Evolutionary conservation across 2,888 invertebrate species (phyloP), one percentile per base, ranked within the genome.

Genomic region (Tiphia femorata): DNA sequence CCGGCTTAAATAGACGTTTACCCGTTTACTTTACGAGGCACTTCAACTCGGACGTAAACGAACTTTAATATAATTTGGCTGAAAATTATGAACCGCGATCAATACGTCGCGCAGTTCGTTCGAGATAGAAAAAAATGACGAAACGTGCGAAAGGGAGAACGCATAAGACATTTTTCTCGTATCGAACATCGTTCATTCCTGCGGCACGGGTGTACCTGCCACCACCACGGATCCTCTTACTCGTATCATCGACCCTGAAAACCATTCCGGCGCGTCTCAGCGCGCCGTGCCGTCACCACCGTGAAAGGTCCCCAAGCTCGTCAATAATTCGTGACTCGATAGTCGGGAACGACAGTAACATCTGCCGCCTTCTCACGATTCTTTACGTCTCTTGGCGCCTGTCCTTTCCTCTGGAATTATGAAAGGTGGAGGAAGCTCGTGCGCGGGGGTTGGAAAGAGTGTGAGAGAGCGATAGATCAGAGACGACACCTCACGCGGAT

Each of bases 331-430:
- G 40, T 41, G 17, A 51, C 49, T 52, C 52, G 20, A 17, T 47
- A 29, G 44, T 33, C 37, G 49, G 23, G 29, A 47, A 35, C 35
- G 27, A 33, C 14, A 25, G 27, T 17, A 50, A 55, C 62, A 58
- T 62, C 58, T 62, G 62, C 23, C 41, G 23, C 20, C 40, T 62
- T 62, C 62, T 58, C 62, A 58, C 62, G 58, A 46, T 58, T 50
- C 33, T 40, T 43, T 30, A 25, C 19, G 37, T 38, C 42, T 27
- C 33, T 27, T 10, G 33, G 29, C 43, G 23, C 2, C 17, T 14
- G 30, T 10, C 21, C 48, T 42, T 48, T 48, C 53, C 17, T 29
- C 29, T 29, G 14, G 48, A 54, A 59, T 59, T 56, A 23, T 41
- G 35, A 21, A 38, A 41, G 23, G 29, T 16, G 30, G 23, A 50